Evolutionary conservation across 1,140 invertebrate species (phyloP), one percentile per base, ranked within the genome.

Genomic region (Dinoponera quadriceps): DNA sequence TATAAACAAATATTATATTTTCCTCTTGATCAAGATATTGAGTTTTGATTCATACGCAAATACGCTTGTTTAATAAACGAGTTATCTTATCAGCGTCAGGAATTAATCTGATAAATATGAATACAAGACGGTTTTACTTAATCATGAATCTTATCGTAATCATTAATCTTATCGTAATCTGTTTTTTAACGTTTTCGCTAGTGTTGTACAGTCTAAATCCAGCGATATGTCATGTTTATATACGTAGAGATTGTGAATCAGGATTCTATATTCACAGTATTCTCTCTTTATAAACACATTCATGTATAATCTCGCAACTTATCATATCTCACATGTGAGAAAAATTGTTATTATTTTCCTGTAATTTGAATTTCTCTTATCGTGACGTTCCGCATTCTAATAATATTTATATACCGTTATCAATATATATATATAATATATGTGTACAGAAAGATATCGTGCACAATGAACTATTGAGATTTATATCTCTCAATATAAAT

Each of bases 51-150:
- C 51, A 38, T 16, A 25, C 13, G 9, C 27, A 63, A 63, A 14
- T 81, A n/a, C 14, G 33, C 9, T 57, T 69, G 54, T 48, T 73
- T 57, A 65, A 75, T 87, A 80, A 74, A 84, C 3, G 20, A 20
- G 62, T 49, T 27, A 69, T 38, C 65, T 75, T 86, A 86, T 66
- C 73, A n/a, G 29, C 84, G 59, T 73, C 66, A 38, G 49, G 48
- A 82, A 69, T 78, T 88, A 82, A 84, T 86, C 71, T 63, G 87
- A 88, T 84, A 88, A 81, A 89, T 63, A 65, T 9, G 14, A 60
- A 44, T 84, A 59, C 72, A 83, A 81, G 66, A 74, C 65, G 62
- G 62, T 49, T 85, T 60, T 86, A 77, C 59, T 63, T 82, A 89
- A 82, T 13, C 75, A 22, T 18, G 66, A 54, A 81, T 86, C 72